Base-by-base conservation (phyloP, 2,888 invertebrate species). In the Calameuta idolon region DNA sequence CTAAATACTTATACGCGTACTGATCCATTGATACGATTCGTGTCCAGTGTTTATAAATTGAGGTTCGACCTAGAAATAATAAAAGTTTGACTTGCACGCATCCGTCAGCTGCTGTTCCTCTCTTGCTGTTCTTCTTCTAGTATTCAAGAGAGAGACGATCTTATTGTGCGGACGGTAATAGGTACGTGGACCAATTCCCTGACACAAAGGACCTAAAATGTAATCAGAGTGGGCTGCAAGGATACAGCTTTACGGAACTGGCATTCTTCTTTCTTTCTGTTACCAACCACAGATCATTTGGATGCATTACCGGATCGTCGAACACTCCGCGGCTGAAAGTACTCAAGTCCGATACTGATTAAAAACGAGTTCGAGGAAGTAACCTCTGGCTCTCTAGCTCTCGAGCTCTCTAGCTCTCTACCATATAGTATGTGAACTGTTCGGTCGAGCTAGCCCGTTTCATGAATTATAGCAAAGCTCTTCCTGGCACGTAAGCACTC, bases 301-400 rank as follows among this genome's bases (percentile, higher is more conserved):
- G 55, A 23, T 55, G 55, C 55, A 23, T 23, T 55, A 55, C 55
- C 23, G 55, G 55, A 55, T 55, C 55, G 55, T 23, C 55, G 55
- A 55, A 55, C 23, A 23, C 55, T 23, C 55, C 55, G 2, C 23
- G 23, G 9, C 55, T 55, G 23, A 55, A 55, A 55, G 55, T 55
- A 55, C 55, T 55, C 55, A 55, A 23, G 55, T 55, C 23, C 71
- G 31, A 31, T 34, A 71, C 31, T 71, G 71, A 71, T 71, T 71
- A 71, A 71, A 71, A 30, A 71, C 71, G 30, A 71, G 71, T 33
- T 71, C 71, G 71, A 30, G 31, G 30, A 34, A 71, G 12, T 71
- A 71, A 71, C 31, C 31, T 71, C 71, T 23, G 23, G 71, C 71
- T 71, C 15, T 55, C 71, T 9, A 34, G 30, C 71, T 71, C 5